Conservation (phyloP, 2,797 vertebrate species). For the Falco cherrug region DNA sequence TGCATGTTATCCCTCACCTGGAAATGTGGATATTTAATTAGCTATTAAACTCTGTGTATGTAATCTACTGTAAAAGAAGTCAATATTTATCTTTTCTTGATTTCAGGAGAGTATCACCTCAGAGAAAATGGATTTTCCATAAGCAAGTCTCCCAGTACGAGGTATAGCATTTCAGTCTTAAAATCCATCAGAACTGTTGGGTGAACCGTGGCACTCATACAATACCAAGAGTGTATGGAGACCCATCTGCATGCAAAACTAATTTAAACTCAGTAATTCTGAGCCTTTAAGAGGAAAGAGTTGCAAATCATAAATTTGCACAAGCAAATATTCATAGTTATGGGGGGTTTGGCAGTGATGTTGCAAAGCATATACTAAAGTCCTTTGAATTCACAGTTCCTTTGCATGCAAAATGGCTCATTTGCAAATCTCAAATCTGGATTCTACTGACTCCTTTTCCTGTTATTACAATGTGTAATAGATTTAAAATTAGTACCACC, state of each 20-base stretch:
- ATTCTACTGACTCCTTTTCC: neutral
- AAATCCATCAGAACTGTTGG: neutral
- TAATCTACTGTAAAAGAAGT: neutral
- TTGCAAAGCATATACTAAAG: neutral
- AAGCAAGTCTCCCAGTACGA: neutral
- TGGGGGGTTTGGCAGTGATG: neutral
- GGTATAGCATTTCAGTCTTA: neutral
- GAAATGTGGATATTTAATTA: neutral
- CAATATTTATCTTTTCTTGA: neutral
- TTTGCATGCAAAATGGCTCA: neutral
- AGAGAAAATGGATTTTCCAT: neutral
- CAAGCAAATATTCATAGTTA: neutral
- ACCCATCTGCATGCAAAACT: neutral
- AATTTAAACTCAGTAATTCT: neutral
- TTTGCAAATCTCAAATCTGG: neutral
- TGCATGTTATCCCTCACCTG: neutral
- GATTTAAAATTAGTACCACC: neutral
- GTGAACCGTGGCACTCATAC: neutral
- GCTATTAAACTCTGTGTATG: neutral
- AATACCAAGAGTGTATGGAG: neutral
- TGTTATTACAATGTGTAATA: neutral
- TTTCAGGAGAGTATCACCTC: neutral
- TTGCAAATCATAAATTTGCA: neutral
- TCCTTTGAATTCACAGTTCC: neutral
- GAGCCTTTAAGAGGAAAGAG: neutral